A percentile compares a stretch with the other conserved stretches of the same genome.
phyloP scores from a whole-genome alignment of 2,113 vertebrate genomes.

The Chlamydotis undulata region DNA sequence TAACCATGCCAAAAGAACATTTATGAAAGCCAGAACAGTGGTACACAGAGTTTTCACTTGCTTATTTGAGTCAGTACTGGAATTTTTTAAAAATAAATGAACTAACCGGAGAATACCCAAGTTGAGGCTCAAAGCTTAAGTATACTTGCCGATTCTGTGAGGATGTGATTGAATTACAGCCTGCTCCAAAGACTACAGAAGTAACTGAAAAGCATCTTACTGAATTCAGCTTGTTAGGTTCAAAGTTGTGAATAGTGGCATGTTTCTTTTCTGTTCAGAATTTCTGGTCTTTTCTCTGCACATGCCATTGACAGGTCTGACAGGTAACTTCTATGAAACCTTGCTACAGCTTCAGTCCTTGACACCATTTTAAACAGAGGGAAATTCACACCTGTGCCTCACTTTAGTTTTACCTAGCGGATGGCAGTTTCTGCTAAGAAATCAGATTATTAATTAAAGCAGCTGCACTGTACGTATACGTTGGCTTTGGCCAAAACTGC shows the following conservation, averaged over 20 bases:
- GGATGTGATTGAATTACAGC: neutral
- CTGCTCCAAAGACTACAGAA: neutral
- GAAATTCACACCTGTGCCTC: neutral
- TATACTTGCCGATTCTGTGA: accelerated
- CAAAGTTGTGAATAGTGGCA: neutral
- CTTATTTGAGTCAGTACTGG: constrained; percentile 22
- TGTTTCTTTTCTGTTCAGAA: neutral
- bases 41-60: constrained; percentile 30
- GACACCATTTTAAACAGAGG: neutral
- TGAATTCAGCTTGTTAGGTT: neutral
- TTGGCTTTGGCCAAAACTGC: neutral
- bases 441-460: neutral
- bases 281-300: neutral
- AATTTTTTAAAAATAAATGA: constrained; percentile 11
- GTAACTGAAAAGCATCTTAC: neutral
- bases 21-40: constrained; percentile 60
- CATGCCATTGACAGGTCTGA: neutral
- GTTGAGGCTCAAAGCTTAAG: neutral
- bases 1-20: constrained; percentile 65
- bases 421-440: neutral
- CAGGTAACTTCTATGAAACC: neutral
- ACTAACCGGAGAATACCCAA: neutral
- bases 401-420: neutral
- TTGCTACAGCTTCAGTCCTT: neutral
- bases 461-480: neutral